These are phyloP conservation scores for Hyphantria cunea DNA, from an alignment of 1,140 invertebrate genomes.

Conservation along the genomic window DNA sequence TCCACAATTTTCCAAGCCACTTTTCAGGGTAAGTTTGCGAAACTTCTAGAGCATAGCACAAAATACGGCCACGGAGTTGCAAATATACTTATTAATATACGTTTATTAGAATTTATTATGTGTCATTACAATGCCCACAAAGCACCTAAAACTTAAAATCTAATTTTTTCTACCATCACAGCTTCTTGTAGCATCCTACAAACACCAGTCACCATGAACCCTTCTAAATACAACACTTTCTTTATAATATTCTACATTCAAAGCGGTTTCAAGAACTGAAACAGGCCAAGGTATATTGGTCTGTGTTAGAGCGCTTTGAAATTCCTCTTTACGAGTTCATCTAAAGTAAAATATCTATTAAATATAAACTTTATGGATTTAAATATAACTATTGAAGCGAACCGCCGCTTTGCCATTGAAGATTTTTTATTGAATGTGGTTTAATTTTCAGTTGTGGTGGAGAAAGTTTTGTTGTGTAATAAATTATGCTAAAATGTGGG, in stretches of 20 bases:
- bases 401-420: background rate
- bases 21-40: too few species aligned
- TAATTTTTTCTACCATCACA: background rate
- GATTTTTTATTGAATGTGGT: background rate
- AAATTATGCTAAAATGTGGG: too few species aligned
- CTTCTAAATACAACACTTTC: background rate
- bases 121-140: too few species aligned
- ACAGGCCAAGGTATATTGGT: background rate
- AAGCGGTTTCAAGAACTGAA: background rate
- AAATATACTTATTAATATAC: too few species aligned
- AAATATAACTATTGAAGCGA: background rate
- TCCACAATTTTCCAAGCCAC: too few species aligned
- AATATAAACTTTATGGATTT: background rate
- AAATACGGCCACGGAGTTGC: too few species aligned
- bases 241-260: background rate
- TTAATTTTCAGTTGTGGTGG: background rate
- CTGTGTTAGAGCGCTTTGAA: background rate
- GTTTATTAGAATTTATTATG: too few species aligned
- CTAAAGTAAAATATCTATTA: background rate
- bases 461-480: background rate
- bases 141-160: background rate
- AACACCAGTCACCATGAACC: background rate
- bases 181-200: background rate
- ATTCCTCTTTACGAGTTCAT: background rate
- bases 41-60: too few species aligned